Evolutionary conservation across 1,140 invertebrate genomes (phyloP), one percentile per base, ranked within the genome.

Genomic region (Danaus melanippus): DNA sequence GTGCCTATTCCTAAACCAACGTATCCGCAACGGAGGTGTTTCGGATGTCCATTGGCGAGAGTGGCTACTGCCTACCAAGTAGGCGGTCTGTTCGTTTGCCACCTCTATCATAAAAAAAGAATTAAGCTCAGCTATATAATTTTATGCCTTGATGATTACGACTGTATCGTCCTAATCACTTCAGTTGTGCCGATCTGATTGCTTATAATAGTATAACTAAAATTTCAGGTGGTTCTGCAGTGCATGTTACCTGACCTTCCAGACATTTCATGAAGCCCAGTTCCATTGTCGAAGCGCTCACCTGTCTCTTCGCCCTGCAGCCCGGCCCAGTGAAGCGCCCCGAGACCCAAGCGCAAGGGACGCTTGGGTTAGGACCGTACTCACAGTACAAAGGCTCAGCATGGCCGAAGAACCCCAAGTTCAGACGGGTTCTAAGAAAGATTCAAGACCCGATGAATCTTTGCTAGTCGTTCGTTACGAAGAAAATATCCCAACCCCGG

Each of bases 221-320:
- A 32, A 41, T 66, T 61, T 17, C 65, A 78, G 79, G 47, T 82
- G 83, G 83, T 60, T 70, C 17, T 86, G 83, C 65, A 83, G 60
- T 50, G 42, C 43, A 2, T 86, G 83, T 45, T 12, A 60, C 7
- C 46, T 54, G 0, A 71, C 64, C 8, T 86, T 76, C 56, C 71
- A 73, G 48, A 76, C 70, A 0, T 86, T 81, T 49, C 80, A 86
- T 48, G 73, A 83, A 54, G 78, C 74, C 4, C 83, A 80, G 60
- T 79, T 74, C 42, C 83, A 86, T 46, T 78, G 79, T 51, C 74
- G 72, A 50, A 73, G 66, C 17, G 50, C 17, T 1, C 78, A 78
- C 42, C 42, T 53, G 1, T 62, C 21, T 32, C 21, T 32, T 32
- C 21, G 64, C 0, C 50, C 55, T 21, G 21, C 56, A 52, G 32